These are phyloP conservation scores for Drosophila austrosaltans DNA, from an alignment of 2,888 invertebrate genomes.

Conservation along the genomic window DNA sequence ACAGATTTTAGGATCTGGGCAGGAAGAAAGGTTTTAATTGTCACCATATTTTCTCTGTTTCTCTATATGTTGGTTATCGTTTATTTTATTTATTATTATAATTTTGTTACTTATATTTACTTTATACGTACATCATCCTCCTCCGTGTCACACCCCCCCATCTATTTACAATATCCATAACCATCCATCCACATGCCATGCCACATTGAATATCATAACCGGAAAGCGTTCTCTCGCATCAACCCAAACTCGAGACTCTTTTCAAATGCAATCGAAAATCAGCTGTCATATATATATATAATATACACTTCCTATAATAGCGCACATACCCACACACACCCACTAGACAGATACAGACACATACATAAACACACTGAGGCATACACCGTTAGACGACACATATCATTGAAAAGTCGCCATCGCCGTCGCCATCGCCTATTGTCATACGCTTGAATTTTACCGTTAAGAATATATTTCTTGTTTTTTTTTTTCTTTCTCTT, in stretches of 20 bases:
- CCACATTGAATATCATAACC: constrained; percentile 30
- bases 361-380: constrained; percentile 11
- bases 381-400: constrained; percentile 10
- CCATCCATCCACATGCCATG: constrained; percentile 41
- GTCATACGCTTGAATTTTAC: constrained; percentile 61
- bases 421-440: constrained; percentile 54
- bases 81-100: constrained; percentile 17
- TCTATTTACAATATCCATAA: constrained; percentile 20
- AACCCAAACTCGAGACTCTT: constrained; percentile 75
- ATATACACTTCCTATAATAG: constrained; percentile 23
- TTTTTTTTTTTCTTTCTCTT: constrained; percentile 34
- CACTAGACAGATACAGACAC: constrained; percentile 24
- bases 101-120: constrained; percentile 34
- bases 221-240: constrained; percentile 39
- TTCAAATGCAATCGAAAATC: constrained; percentile 70
- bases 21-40: constrained; percentile 23
- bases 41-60: constrained; percentile 1
- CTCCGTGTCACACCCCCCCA: constrained; percentile 40
- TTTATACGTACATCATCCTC: constrained; percentile 19
- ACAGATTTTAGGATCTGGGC: constrained; percentile 9
- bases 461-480: constrained; percentile 48
- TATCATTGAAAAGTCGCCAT: constrained; percentile 30
- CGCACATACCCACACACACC: constrained; percentile 25
- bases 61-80: constrained; percentile 15
- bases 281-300: constrained; percentile 37